A percentile compares a stretch with the other conserved stretches of the same genome.
These are phyloP conservation scores for Scomberomorus guttatus DNA, from an alignment of 2,797 vertebrate genomes.

Conservation along the genomic window DNA sequence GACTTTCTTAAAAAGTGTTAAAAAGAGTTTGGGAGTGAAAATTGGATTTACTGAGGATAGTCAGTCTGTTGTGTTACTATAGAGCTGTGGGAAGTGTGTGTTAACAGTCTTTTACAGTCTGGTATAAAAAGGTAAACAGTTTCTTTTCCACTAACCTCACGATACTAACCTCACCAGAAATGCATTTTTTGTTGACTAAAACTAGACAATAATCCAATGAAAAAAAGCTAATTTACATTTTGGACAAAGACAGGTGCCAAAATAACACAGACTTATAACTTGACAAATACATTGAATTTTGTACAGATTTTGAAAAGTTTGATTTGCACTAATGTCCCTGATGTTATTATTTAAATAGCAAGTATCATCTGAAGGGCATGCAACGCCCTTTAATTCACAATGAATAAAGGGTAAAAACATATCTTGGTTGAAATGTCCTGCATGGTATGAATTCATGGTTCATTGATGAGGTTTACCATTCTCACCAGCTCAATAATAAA, in stretches of 20 bases:
- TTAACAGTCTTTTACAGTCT: no score
- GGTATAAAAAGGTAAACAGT: no score
- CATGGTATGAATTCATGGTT: slow-evolving; percentile 76
- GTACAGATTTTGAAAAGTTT: background rate
- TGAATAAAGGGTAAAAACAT: slow-evolving; percentile 7
- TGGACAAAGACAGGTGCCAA: background rate
- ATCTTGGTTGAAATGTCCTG: slow-evolving; percentile 33
- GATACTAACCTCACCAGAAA: no score
- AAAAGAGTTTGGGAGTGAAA: no score
- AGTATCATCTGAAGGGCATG: background rate
- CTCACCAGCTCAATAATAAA: slow-evolving; percentile 88
- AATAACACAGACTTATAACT: background rate
- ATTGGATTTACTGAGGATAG: no score
- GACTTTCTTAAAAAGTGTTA: no score
- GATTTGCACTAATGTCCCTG: background rate
- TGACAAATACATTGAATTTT: background rate
- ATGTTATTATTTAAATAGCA: background rate
- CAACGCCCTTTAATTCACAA: background rate
- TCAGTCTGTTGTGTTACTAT: no score
- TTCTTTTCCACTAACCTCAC: no score
- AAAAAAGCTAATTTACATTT: no score
- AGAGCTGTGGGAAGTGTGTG: no score
- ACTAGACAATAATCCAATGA: no score
- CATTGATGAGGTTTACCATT: slow-evolving; percentile 76
- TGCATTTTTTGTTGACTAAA: no score